These are phyloP conservation scores for Chrosomus eos DNA, from an alignment of 2,797 vertebrate species.

Conservation along the genomic window DNA sequence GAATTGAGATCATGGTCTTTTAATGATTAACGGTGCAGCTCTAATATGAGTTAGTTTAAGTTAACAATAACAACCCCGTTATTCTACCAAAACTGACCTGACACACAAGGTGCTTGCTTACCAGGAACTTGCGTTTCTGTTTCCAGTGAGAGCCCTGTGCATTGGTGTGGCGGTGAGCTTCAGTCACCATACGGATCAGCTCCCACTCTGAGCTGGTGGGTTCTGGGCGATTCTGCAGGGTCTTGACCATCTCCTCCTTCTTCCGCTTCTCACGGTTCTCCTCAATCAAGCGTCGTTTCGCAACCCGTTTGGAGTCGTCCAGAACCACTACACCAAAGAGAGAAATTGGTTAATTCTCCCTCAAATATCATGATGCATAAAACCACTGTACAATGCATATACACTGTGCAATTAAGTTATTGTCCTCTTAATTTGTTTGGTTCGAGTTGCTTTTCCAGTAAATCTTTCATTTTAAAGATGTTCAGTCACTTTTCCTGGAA, in stretches of 20 bases:
- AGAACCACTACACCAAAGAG: slow-evolving; percentile 85
- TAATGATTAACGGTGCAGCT: neutral
- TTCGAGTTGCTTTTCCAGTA: neutral
- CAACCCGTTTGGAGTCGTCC: slow-evolving; percentile 95
- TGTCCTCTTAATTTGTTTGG: neutral
- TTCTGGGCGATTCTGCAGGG: slow-evolving; percentile 92
- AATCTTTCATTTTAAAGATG: neutral
- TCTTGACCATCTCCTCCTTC: slow-evolving; percentile 95
- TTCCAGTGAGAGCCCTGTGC: slow-evolving; percentile 99
- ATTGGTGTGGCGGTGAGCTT: slow-evolving; percentile 96
- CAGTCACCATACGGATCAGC: slow-evolving; percentile 92
- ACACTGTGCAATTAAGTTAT: neutral
- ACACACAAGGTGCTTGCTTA: slow-evolving; percentile 67
- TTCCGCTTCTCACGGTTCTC: slow-evolving; percentile 94
- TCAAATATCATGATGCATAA: neutral
- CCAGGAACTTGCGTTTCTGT: slow-evolving; percentile 98
- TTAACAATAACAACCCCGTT: neutral
- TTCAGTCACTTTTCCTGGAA: slow-evolving; percentile 13
- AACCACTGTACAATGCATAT: neutral
- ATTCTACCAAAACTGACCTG: neutral
- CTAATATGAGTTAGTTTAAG: neutral
- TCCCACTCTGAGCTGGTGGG: slow-evolving; percentile 94
- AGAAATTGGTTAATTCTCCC: neutral
- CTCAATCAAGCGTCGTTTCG: slow-evolving; percentile 95
- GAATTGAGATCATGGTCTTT: neutral